Base-by-base conservation (phyloP, 37 sponge, comb jelly and placozoan species). In the Beroe forskalii region DNA sequence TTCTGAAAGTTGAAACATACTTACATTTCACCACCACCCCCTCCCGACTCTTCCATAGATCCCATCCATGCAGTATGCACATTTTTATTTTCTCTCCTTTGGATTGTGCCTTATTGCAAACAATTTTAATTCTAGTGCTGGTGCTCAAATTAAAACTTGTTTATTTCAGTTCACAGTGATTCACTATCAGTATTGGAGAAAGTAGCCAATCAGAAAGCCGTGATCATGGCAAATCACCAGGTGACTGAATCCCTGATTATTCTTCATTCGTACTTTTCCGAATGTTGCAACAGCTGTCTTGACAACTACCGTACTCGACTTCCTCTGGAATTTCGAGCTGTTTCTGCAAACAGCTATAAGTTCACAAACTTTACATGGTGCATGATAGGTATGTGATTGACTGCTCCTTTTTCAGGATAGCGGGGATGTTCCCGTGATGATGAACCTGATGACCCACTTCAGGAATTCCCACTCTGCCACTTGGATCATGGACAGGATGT, bases 91-190 rank as follows among this genome's bases (percentile, higher is more conserved):
- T n/a, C n/a, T n/a, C n/a, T n/a, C n/a, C n/a, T n/a, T n/a, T n/a
- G n/a, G n/a, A n/a, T n/a, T n/a, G n/a, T n/a, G n/a, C n/a, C n/a
- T n/a, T n/a, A n/a, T n/a, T n/a, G n/a, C n/a, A n/a, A n/a, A n/a
- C n/a, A n/a, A n/a, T n/a, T n/a, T n/a, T n/a, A n/a, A n/a, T n/a
- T n/a, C n/a, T n/a, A n/a, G n/a, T n/a, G n/a, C n/a, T n/a, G n/a
- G n/a, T n/a, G n/a, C n/a, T n/a, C n/a, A n/a, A n/a, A n/a, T n/a
- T n/a, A n/a, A n/a, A n/a, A n/a, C n/a, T n/a, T n/a, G n/a, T 42
- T 69, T 1, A 44, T 80, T 80, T 80, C 86, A 80, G 86, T 80
- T n/a, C 35, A 80, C 19, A 28, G 86, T 80, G 86, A 80, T 80
- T 42, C 86, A 30, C 35, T 80, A 43, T 44, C 55, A 25, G 86